Conservation (phyloP, 2,113 vertebrate genomes). For the Shinisaurus crocodilurus region DNA sequence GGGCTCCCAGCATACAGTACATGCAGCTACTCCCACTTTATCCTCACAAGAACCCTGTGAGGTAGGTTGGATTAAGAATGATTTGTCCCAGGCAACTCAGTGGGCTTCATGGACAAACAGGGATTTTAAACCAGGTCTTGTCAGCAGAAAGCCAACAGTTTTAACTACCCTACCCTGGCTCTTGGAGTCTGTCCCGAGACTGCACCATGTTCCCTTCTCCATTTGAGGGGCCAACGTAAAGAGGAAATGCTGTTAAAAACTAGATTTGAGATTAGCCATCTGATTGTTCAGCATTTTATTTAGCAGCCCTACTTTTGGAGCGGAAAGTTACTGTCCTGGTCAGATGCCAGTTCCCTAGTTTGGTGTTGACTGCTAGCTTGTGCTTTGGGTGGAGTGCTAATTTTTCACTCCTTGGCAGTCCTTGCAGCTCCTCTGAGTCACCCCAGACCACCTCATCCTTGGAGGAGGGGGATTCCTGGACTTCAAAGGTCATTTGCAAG, state of each 20-base stretch:
- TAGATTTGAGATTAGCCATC: too few relatives aligned
- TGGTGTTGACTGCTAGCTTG: neutral
- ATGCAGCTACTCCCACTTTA: neutral
- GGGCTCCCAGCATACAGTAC: too few relatives aligned
- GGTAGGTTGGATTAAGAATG: neutral
- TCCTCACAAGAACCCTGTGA: neutral
- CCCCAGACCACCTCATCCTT: neutral
- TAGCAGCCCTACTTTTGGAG: neutral
- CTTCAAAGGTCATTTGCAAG: neutral
- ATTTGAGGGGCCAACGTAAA: too few relatives aligned
- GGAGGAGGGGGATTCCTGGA: neutral
- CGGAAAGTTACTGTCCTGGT: neutral
- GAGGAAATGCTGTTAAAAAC: neutral
- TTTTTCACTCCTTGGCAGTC: neutral
- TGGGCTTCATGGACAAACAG: neutral
- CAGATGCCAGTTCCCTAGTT: neutral
- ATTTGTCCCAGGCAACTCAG: neutral
- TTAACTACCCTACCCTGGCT: neutral
- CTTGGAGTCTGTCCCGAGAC: neutral
- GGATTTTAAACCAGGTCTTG: neutral
- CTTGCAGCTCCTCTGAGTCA: neutral
- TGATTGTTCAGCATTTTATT: neutral
- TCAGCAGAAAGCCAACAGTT: neutral
- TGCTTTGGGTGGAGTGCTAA: neutral
- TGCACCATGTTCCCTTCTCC: neutral